Evolutionary conservation across 1,140 invertebrate species (phyloP).

Genomic region (Neodiprion fabricii): DNA sequence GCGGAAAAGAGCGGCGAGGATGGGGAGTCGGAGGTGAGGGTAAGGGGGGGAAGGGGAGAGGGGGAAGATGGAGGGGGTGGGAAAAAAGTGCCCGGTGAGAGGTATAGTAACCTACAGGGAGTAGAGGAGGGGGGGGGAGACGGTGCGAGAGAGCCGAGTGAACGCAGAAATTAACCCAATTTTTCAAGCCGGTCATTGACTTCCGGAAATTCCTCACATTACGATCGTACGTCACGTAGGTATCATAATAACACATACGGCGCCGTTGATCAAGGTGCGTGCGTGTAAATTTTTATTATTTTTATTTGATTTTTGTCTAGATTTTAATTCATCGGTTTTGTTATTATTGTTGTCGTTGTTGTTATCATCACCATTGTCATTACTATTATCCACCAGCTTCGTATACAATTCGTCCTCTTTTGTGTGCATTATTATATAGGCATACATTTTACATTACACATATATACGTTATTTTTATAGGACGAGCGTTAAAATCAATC

Average conservation of each 20-base stretch:
- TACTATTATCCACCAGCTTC: too few relatives aligned
- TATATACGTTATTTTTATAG: too few relatives aligned
- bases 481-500: too few relatives aligned
- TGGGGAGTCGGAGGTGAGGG: conserved; percentile 9
- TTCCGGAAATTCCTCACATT: conserved; percentile 3
- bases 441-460: too few relatives aligned
- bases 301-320: too few relatives aligned
- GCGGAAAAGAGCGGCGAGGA: too few relatives aligned
- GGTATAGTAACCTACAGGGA: conserved; percentile 11
- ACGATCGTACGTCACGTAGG: background rate
- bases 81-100: background rate
- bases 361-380: too few relatives aligned
- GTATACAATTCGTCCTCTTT: too few relatives aligned
- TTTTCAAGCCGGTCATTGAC: background rate
- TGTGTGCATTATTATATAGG: too few relatives aligned
- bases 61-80: background rate
- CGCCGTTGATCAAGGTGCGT: background rate
- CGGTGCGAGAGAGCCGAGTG: conserved; percentile 32
- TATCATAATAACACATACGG: background rate
- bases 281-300: too few relatives aligned
- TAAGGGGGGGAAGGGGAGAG: conserved; percentile 24
- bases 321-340: too few relatives aligned
- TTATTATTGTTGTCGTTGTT: too few relatives aligned
- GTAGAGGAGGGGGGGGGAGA: conserved; percentile 8
- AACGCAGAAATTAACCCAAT: conserved; percentile 1